Base-by-base conservation (phyloP, 2,888 invertebrate species). In the Xylota sylvarum region DNA sequence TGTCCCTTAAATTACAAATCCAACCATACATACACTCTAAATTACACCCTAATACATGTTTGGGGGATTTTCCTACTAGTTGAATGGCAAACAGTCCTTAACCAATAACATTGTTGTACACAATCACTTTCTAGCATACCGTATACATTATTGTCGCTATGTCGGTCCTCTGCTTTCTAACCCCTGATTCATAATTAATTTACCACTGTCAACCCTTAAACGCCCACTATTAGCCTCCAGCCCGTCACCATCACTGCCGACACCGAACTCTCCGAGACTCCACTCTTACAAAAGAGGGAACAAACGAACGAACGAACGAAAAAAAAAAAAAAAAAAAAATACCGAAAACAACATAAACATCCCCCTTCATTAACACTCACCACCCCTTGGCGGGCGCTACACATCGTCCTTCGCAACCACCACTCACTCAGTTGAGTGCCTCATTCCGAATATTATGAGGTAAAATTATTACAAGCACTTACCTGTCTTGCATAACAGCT, bases 391-490 rank as follows among this genome's bases (percentile, higher is more conserved):
- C 23, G 23, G 23, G 23, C 23, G 37, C 14, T 67, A 40, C 32
- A 74, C 65, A 58, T 80, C 65, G 56, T 81, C 70, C 70, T 55
- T 65, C 46, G 19, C 56, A 65, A 60, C 65, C 62, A 72, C 55
- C 48, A 73, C 72, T 62, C 67, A 58, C 76, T 69, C 72, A 73
- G 67, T 56, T 77, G 81, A 78, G 77, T 82, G 62, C 82, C 82
- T 78, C 86, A 73, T 86, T 81, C 69, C 77, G 73, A 86, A 86
- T 86, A 86, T 86, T 82, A 86, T 86, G 72, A 86, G 81, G 85
- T 78, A 81, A 82, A 81, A 86, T 81, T 86, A 86, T 86, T 82
- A 86, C 81, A 82, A 86, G 86, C 86, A 86, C 86, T 86, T 86
- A 86, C 86, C 86, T 86, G 82, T 65, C 82, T 82, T 82, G 78